Evolutionary conservation across 1,140 invertebrate genomes (phyloP), one percentile per base, ranked within the genome.

Genomic region (Reticulitermes speratus): DNA sequence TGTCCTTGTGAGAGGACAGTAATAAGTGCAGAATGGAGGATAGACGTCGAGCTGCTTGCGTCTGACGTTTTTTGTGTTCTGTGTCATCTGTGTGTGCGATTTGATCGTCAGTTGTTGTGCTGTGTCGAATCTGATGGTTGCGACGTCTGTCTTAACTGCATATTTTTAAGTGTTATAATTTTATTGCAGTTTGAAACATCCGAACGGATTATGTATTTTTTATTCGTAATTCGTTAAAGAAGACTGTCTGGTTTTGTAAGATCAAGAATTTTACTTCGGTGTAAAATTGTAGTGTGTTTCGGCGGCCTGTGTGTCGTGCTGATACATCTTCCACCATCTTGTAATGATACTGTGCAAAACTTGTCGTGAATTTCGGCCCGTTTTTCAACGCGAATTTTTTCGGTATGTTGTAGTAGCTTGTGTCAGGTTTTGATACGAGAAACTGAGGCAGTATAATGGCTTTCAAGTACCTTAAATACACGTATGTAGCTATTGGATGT

Each of bases 51-150:
- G 30, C 30, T 59, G 44, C 52, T 45, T 83, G 38, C 23, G 55
- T 19, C 2, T n/a, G 52, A 23, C 30, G 1, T 45, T 52, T 84
- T 52, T 30, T n/a, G n/a, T 45, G 85, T 45, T 84, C 48, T 45
- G 45, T 30, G 83, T 84, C 30, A 11, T 44, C 48, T 38, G 83
- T 48, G 83, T 59, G 5, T 30, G 25, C 48, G 25, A 5, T 38
- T 21, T 55, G 85, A 86, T 86, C 75, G 85, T 83, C 81, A 83
- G 85, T 86, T 86, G 85, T 86, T 86, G 21, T 23, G 85, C 75
- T 32, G 32, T 86, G 69, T 75, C 44, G 55, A 83, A 32, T 82
- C 75, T 44, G n/a, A 82, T 55, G 85, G 85, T 55, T 83, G 81
- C 85, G 55, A 44, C 85, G 75, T 86, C 65, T 23, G 55, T 44